These are phyloP conservation scores for Drosophila antonietae DNA, from an alignment of 2,888 invertebrate genomes.

Conservation along the genomic window DNA sequence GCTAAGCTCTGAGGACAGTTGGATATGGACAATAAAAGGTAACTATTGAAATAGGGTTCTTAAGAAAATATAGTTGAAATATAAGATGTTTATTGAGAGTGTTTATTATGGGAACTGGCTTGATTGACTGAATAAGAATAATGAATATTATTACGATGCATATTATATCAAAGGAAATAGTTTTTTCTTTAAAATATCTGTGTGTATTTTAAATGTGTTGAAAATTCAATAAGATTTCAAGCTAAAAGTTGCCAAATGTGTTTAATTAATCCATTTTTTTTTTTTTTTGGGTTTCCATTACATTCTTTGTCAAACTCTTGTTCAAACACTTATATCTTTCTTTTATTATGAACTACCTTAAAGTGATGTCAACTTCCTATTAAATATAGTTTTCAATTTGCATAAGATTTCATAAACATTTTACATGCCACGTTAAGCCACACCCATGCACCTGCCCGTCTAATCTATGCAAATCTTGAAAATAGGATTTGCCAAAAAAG, in stretches of 20 bases:
- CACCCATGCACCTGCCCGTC: slow-evolving; percentile 8
- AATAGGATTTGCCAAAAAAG: slow-evolving; percentile 43
- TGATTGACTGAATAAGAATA: too few relatives aligned
- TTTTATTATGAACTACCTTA: background rate
- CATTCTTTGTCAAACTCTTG: background rate
- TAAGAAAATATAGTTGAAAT: background rate
- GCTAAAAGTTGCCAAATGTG: background rate
- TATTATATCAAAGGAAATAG: too few relatives aligned
- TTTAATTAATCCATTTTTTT: too few relatives aligned
- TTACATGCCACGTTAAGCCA: background rate
- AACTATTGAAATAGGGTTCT: background rate
- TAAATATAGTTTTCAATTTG: background rate
- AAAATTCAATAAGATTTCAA: background rate
- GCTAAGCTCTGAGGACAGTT: background rate
- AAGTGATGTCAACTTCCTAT: background rate
- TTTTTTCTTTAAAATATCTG: too few relatives aligned
- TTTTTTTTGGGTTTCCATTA: background rate
- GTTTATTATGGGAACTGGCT: too few relatives aligned
- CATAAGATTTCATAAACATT: background rate
- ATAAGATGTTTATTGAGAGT: background rate
- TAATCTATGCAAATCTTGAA: slow-evolving; percentile 45
- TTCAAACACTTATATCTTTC: background rate
- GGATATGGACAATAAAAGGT: background rate
- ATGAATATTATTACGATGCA: too few relatives aligned
- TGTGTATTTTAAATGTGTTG: too few relatives aligned